Base-by-base conservation (phyloP, 2,113 vertebrate genomes). In the Meleagris gallopavo region DNA sequence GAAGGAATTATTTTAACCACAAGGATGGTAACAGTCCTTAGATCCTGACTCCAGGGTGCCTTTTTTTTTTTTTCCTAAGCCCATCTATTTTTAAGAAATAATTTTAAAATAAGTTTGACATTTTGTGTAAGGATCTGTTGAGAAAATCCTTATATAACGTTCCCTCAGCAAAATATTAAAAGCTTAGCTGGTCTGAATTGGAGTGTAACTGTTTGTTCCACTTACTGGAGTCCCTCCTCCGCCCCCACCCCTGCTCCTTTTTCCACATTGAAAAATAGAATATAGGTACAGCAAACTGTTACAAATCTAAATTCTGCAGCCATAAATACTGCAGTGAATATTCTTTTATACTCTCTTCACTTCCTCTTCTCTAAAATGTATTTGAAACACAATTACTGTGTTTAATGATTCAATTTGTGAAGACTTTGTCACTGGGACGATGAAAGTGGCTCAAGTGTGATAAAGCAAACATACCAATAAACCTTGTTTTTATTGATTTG, bases 401-500 rank as follows among this genome's bases (percentile, higher is more conserved):
- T 73, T 96, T 96, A 96, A 95, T 86, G 94, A 94, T 89, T 96
- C 94, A 96, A 73, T 83, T 87, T 84, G 93, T 41, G 58, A 95
- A 80, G 92, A 95, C 90, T 90, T 94, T 89, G 50, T 81, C 91
- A 36, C 45, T 61, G 92, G 43, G 75, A 97, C 89, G 86, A 96
- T 84, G 34, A 57, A 86, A 61, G 66, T 77, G 89, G 93, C 94
- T 91, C 92, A 73, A 91, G 88, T 83, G 75, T 66, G 94, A 88
- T 83, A 94, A 90, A 88, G 95, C 95, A 96, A 93, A 90, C n/a
- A 13, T 90, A 85, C 96, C 94, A 62, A 82, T 90, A 97, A 90
- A 95, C 95, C 95, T 96, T 84, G 90, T 93, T 97, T 94, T 95
- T 96, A 97, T 95, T 96, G 98, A 97, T 97, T 86, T 89, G 95